Evolutionary conservation across 92 coral and sea anemone genomes (phyloP), one percentile per base, ranked within the genome.

Genomic region (Metridium senile): DNA sequence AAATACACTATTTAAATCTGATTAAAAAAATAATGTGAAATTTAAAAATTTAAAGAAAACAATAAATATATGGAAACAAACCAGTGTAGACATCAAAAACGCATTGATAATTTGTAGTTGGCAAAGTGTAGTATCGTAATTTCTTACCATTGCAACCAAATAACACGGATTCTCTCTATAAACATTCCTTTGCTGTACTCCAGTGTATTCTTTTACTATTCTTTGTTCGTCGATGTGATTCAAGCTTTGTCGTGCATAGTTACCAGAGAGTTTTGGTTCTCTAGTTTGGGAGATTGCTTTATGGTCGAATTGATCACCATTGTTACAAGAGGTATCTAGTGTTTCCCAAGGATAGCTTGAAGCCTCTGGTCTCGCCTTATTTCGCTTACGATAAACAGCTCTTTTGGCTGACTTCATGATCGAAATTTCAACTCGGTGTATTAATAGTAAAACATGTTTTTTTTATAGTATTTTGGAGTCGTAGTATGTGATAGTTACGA

Each of bases 101-200:
- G n/a, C n/a, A n/a, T n/a, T n/a, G n/a, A n/a, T n/a, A n/a, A n/a
- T n/a, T n/a, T n/a, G n/a, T n/a, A n/a, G n/a, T n/a, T n/a, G n/a
- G n/a, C n/a, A n/a, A n/a, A n/a, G n/a, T n/a, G n/a, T n/a, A n/a
- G 49, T 39, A 6, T 39, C 8, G 6, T 4, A 4, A 39, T 28
- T 20, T 54, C 84, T 79, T 58, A 79, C 84, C 84, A 58, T 32
- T 11, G 84, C 33, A 1, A 67, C 75, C 69, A 79, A 30, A 45
- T 57, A 79, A 62, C 84, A 79, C 23, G 84, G 84, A 62, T 79
- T 79, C 20, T 79, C 76, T 10, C 76, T 65, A 77, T 47, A 63
- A n/a, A 79, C 47, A 2, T 33, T 58, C 13, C 29, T 25, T 20
- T 23, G 22, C 33, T 69, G 66, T 22, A 23, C 77, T 33, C 69